phyloP scores from a whole-genome alignment of 35 echinoderm and acorn worm genomes.

The Antedon bifida region DNA sequence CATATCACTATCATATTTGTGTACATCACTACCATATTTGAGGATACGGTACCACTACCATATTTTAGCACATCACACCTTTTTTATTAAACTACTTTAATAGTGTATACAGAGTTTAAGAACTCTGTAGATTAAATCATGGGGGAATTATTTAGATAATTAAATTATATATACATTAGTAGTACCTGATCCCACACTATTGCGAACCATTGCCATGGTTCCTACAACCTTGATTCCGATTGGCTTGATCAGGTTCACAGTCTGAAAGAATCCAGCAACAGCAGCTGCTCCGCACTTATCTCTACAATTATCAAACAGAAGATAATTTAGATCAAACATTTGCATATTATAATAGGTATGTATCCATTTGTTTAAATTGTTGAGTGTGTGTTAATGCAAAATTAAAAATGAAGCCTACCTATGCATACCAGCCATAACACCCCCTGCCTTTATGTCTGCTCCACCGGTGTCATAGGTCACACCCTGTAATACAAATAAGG shows the following conservation, averaged over 20 bases:
- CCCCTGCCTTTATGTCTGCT: constrained; percentile 76
- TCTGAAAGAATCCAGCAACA: constrained; percentile 77
- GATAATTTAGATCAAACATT: neutral
- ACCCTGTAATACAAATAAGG: constrained; percentile 35
- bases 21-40: too few relatives aligned
- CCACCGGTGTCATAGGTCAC: constrained; percentile 99
- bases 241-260: constrained; percentile 45
- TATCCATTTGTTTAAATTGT: too few relatives aligned
- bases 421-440: constrained; percentile 94
- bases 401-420: constrained; percentile 23
- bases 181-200: constrained; percentile 87
- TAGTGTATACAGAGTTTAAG: too few relatives aligned
- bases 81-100: too few relatives aligned
- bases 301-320: constrained; percentile 12
- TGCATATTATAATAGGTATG: too few relatives aligned
- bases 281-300: constrained; percentile 96
- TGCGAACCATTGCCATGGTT: constrained; percentile 91
- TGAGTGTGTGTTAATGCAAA: too few relatives aligned
- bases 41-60: too few relatives aligned
- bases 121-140: too few relatives aligned
- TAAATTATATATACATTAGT: neutral
- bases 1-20: too few relatives aligned
- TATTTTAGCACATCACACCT: too few relatives aligned
- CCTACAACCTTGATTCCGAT: constrained; percentile 66
- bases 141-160: too few relatives aligned